phyloP scores from a whole-genome alignment of 2,113 vertebrate genomes.

The Martes martes region DNA sequence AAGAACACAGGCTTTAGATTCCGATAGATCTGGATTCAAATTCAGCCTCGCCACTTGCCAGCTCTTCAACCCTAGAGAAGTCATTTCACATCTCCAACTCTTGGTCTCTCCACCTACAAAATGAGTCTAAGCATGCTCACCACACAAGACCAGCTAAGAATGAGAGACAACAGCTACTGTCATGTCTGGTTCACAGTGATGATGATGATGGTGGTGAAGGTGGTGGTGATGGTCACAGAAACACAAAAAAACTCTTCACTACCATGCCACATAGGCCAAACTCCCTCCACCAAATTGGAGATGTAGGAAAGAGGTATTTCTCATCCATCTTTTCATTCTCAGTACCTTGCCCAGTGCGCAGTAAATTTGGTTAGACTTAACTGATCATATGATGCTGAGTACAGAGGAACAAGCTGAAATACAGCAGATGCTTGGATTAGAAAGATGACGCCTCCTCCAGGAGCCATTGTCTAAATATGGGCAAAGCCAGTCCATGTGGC shows the following conservation, averaged over 20 bases:
- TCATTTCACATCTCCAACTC: neutral
- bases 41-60: neutral
- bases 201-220: neutral
- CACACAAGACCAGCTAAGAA: neutral
- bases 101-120: neutral
- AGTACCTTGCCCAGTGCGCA: neutral
- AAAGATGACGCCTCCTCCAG: neutral
- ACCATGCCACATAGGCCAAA: neutral
- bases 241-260: neutral
- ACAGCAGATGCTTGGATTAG: neutral
- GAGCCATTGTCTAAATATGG: neutral
- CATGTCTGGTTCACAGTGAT: neutral
- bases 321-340: neutral
- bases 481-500: neutral
- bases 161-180: neutral
- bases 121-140: neutral
- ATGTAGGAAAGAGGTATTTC: neutral
- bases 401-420: neutral
- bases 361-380: neutral
- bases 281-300: neutral
- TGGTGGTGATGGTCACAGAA: neutral
- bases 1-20: neutral
- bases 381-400: neutral
- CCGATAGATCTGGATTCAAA: neutral
- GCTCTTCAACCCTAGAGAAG: neutral